A percentile compares a stretch with the other conserved stretches of the same genome.
phyloP scores from a whole-genome alignment of 2,888 invertebrate species.

The Campoletis raptor region DNA sequence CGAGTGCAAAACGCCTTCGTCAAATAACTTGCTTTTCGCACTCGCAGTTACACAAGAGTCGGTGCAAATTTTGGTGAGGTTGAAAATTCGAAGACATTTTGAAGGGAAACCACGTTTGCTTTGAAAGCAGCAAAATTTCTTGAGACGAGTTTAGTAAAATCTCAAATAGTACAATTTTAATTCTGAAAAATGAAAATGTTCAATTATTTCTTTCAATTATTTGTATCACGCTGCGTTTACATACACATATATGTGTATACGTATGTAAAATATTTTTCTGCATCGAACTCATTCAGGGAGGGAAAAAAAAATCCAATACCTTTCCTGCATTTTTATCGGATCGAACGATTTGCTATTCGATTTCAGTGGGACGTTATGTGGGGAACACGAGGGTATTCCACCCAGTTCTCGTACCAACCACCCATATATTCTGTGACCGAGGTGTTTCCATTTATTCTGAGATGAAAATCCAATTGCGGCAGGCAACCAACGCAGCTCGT shows the following conservation, averaged over 20 bases:
- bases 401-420: slow-evolving; percentile 17
- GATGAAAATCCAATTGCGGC: slow-evolving; percentile 58
- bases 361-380: slow-evolving; percentile 50
- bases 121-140: not conserved
- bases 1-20: slow-evolving; percentile 26
- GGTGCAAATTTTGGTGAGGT: not conserved
- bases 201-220: not conserved
- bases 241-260: not conserved
- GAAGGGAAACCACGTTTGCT: not conserved
- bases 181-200: not conserved
- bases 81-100: not conserved
- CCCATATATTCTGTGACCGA: slow-evolving; percentile 40
- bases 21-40: slow-evolving; percentile 22
- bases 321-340: slow-evolving; percentile 59
- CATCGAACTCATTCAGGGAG: not conserved
- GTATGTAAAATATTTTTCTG: not conserved
- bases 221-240: not conserved
- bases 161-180: not conserved
- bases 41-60: not conserved
- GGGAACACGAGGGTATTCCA: slow-evolving; percentile 32
- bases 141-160: not conserved
- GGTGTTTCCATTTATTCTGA: slow-evolving; percentile 58
- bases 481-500: slow-evolving; percentile 27
- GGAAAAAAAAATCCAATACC: slow-evolving; percentile 31
- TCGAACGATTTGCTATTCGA: slow-evolving; percentile 62